These are phyloP conservation scores for Strigops habroptila DNA, from an alignment of 2,113 vertebrate genomes.

Conservation along the genomic window DNA sequence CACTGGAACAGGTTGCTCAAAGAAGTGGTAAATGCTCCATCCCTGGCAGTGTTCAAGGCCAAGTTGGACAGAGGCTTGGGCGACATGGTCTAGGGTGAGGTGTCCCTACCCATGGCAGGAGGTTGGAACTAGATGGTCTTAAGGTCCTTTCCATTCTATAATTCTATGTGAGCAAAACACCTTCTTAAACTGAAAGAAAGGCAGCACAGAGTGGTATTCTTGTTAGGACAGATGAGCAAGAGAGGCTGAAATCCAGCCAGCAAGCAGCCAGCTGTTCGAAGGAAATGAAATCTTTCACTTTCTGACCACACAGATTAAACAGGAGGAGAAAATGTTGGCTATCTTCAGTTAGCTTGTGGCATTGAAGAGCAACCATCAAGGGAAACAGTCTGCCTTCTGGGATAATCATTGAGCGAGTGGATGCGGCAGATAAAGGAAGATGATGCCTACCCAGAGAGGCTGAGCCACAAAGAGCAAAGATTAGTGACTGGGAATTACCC, in stretches of 20 bases:
- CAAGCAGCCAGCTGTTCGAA: not conserved
- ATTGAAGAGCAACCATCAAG: conserved; percentile 17
- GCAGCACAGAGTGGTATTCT: not conserved
- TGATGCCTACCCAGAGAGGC: not conserved
- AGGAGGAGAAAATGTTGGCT: not conserved
- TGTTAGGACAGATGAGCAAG: not conserved
- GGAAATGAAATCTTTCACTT: conserved; percentile 36
- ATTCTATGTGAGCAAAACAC: not conserved
- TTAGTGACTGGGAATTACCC: not conserved
- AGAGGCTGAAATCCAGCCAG: not conserved
- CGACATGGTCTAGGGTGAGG: not conserved
- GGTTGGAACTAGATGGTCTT: not conserved
- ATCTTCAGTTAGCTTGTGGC: conserved; percentile 1
- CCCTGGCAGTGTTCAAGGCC: not conserved
- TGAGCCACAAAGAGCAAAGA: not conserved
- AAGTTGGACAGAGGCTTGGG: not conserved
- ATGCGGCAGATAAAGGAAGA: conserved; percentile 29
- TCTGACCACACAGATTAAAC: conserved; percentile 12
- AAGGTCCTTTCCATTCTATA: not conserved
- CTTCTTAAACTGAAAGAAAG: not conserved
- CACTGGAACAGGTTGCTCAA: not conserved
- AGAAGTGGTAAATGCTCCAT: not conserved
- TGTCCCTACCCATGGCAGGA: not conserved
- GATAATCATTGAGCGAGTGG: not conserved
- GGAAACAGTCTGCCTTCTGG: not conserved